Evolutionary conservation across 2,113 vertebrate genomes (phyloP).

Genomic region (Daubentonia madagascariensis): DNA sequence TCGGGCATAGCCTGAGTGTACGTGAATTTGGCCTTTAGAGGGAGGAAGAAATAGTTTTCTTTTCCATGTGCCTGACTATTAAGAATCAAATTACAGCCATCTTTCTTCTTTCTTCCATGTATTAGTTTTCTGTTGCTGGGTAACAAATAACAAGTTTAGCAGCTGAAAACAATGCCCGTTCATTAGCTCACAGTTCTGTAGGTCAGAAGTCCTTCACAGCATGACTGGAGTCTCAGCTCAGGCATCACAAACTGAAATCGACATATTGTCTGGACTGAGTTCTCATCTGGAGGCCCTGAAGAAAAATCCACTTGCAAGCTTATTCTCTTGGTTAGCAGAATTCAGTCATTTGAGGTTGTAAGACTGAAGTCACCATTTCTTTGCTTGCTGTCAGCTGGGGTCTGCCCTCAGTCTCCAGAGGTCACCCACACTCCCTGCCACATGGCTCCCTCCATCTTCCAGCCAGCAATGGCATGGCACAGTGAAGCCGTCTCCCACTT

Average conservation of each 20-base stretch:
- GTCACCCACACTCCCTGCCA: not conserved
- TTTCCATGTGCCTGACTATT: not conserved
- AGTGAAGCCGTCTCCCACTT: not conserved
- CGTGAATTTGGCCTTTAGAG: not conserved
- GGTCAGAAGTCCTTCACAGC: not conserved
- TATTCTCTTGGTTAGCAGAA: not conserved
- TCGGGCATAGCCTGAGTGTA: not conserved
- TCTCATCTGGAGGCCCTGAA: not conserved
- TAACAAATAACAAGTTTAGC: not conserved
- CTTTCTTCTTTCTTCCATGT: not conserved
- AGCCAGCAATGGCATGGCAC: not conserved
- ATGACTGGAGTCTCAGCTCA: not conserved
- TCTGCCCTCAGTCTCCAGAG: not conserved
- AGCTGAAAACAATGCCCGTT: not conserved
- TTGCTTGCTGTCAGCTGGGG: not conserved
- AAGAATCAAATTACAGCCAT: not conserved
- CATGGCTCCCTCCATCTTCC: not conserved
- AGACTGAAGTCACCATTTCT: not conserved
- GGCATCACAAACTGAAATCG: not conserved
- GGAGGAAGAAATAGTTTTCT: not conserved
- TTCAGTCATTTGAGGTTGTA: not conserved
- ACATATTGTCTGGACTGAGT: not conserved
- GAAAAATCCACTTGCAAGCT: not conserved
- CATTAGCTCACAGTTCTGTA: not conserved
- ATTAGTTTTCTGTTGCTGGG: slow-evolving; percentile 9